phyloP scores from a whole-genome alignment of 2,888 invertebrate species.

The Psococerastis gibbosa region DNA sequence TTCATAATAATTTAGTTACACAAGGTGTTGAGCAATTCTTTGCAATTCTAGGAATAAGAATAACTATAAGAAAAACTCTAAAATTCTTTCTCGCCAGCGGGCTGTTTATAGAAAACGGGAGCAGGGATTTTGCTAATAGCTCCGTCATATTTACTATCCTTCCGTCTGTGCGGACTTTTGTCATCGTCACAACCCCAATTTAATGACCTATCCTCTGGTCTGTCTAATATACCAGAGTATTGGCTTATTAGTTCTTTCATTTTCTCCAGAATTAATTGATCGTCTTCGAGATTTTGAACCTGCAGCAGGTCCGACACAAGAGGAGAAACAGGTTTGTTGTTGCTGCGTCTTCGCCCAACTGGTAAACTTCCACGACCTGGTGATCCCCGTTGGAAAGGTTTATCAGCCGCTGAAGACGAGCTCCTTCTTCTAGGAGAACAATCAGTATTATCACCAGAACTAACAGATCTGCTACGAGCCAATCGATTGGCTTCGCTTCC shows the following conservation, averaged over 20 bases:
- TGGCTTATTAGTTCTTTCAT: constrained; percentile 7
- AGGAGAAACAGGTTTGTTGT: background rate
- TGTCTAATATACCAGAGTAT: constrained; percentile 4
- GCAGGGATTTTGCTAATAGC: constrained; percentile 7
- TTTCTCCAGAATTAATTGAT: background rate
- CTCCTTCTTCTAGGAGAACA: background rate
- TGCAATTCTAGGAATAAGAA: too few species aligned
- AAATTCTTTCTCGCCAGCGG: background rate
- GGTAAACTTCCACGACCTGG: constrained; percentile 1
- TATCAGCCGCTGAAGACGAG: background rate
- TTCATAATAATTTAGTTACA: too few species aligned
- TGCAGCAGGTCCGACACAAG: constrained; percentile 1
- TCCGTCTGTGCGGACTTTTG: constrained; percentile 1
- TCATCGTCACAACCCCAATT: constrained; percentile 4
- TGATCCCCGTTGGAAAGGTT: background rate
- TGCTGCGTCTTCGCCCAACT: background rate
- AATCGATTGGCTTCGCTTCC: background rate
- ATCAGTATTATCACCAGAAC: background rate
- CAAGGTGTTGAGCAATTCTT: too few species aligned
- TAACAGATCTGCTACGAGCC: background rate
- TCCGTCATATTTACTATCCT: constrained; percentile 6
- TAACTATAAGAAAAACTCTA: too few species aligned
- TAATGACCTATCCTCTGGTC: background rate
- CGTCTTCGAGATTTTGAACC: constrained; percentile 4
- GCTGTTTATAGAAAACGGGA: constrained; percentile 5